Evolutionary conservation across 2,888 invertebrate species (phyloP).

Genomic region (Pinctada fucata): DNA sequence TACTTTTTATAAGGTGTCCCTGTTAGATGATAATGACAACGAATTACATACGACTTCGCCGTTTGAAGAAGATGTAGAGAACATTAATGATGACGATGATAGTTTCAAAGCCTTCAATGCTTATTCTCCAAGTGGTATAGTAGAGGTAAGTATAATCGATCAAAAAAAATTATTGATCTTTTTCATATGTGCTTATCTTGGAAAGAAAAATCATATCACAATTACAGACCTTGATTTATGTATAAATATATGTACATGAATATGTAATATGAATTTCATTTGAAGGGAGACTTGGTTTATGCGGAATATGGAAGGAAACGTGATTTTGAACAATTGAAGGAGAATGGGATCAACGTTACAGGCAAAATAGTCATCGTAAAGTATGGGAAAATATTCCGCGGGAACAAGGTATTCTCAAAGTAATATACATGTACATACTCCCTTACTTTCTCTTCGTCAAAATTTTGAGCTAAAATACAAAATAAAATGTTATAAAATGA

Average conservation of each 20-base stretch:
- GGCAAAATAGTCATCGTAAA: conserved; percentile 78
- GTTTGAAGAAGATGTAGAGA: conserved; percentile 29
- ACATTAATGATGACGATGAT: not conserved
- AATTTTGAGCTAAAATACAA: too few species aligned
- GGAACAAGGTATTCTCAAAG: conserved; percentile 67
- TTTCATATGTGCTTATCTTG: too few species aligned
- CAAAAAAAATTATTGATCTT: too few species aligned
- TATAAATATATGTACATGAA: too few species aligned
- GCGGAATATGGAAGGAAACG: conserved; percentile 75
- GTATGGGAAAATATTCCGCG: conserved; percentile 76
- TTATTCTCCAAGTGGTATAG: conserved; percentile 52
- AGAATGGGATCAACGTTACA: conserved; percentile 58
- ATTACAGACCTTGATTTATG: too few species aligned
- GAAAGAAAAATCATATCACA: too few species aligned
- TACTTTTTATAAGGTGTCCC: not conserved
- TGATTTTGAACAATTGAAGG: conserved; percentile 73
- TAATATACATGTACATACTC: too few species aligned
- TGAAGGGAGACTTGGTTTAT: conserved; percentile 72
- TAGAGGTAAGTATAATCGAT: conserved; percentile 39
- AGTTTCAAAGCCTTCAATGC: conserved; percentile 45
- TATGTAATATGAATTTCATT: not conserved
- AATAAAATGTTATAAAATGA: too few species aligned
- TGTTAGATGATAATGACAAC: conserved; percentile 43
- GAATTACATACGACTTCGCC: conserved; percentile 34
- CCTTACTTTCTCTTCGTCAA: too few species aligned